Evolutionary conservation across 2,888 invertebrate genomes (phyloP), one percentile per base, ranked within the genome.

Genomic region (Chaetogeoica ovagalla): DNA sequence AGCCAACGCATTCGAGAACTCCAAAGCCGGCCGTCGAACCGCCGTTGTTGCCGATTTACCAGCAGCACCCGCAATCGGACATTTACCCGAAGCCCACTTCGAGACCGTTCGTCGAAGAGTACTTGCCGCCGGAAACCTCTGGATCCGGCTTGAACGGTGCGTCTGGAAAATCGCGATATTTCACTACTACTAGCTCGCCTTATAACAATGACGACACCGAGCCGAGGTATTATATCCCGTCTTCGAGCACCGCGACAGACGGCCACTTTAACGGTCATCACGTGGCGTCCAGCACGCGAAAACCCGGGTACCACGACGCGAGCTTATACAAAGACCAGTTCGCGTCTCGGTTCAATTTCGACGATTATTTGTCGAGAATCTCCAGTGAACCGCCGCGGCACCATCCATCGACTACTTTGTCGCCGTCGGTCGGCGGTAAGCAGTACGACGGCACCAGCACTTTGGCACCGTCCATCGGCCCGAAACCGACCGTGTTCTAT

Each of bases 351-450:
- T 79, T 79, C 39, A 70, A 70, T 39, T 79, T 70, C 21, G 63
- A 79, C n/a, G 77, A 79, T 71, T 79, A 79, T 71, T 9, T 70
- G 39, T 63, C 70, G 13, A 70, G 69, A 4, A 17, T 70, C 23
- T 63, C 77, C 7, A 63, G 39, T 57, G 30, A 30, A 4, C 30
- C 30, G 30, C 30, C 30, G 30, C 62, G 63, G 13, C 43, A 59
- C 23, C 70, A 55, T 68, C 77, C 21, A 23, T 52, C 76, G 3
- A 19, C 15, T 37, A 37, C 69, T 11, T 52, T 60, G 17, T 62
- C 77, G n/a, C 62, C 69, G 21, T 70, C 77, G n/a, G 11, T 62
- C 11, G 15, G 37, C n/a, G 77, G 21, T 23, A 57, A 68, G n/a
- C 30, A 62, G 30, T 30, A 62, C 48, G 17, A n/a, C 43, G 52